Percentiles rank a stretch among this genome's conserved stretches.
phyloP scores from a whole-genome alignment of 2,113 vertebrate species.

The Sinocyclocheilus grahami region DNA sequence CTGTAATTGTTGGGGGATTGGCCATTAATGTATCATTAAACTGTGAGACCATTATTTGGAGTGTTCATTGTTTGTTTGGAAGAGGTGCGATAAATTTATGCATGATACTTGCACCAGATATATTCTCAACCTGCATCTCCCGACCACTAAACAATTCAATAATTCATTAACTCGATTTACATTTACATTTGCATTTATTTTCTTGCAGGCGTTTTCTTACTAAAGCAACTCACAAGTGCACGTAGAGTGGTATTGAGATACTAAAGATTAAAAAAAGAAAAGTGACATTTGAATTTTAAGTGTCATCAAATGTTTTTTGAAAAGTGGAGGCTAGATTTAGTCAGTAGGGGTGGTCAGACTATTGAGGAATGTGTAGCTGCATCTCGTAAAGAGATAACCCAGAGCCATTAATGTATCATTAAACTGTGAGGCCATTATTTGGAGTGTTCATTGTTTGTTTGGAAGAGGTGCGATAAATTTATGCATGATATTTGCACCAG shows the following conservation, averaged over 20 bases:
- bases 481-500: constrained; percentile 58
- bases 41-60: not conserved
- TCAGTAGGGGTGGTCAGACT: not conserved
- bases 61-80: constrained; percentile 30
- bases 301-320: not conserved
- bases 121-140: constrained; percentile 51
- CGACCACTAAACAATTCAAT: constrained; percentile 50
- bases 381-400: not conserved
- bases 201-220: not conserved
- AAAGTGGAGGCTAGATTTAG: not conserved
- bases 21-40: constrained; percentile 12
- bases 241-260: not conserved
- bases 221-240: not conserved
- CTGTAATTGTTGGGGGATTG: constrained; percentile 11
- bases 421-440: not conserved
- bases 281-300: not conserved
- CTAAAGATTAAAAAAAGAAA: not conserved
- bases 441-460: constrained; percentile 21
- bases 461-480: constrained; percentile 37
- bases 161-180: constrained; percentile 61
- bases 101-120: constrained; percentile 52
- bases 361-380: not conserved
- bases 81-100: constrained; percentile 50
- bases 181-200: not conserved
- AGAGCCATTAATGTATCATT: constrained; percentile 15